A percentile compares a stretch with the other conserved stretches of the same genome.
Evolutionary conservation across 2,888 invertebrate genomes (phyloP).

Genomic region (Lypha dubia): DNA sequence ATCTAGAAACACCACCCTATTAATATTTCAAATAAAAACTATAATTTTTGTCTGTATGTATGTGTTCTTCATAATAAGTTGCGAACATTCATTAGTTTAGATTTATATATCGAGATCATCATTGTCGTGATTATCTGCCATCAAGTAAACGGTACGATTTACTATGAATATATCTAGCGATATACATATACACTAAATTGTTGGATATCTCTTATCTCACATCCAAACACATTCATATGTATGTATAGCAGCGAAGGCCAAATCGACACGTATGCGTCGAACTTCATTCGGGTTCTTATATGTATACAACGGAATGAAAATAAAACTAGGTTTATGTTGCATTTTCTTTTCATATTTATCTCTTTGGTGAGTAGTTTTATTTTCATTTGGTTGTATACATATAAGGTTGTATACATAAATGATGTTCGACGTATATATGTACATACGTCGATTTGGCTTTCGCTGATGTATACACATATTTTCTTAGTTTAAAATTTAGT

Average conservation of each 20-base stretch:
- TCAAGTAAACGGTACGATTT: constrained; percentile 65
- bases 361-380: too few relatives aligned
- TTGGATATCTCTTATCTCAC: constrained; percentile 1
- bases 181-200: constrained; percentile 53
- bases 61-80: constrained; percentile 33
- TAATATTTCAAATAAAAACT: not conserved
- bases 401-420: too few relatives aligned
- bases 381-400: too few relatives aligned
- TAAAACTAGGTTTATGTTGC: too few relatives aligned
- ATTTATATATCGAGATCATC: constrained; percentile 53
- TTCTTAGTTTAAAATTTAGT: constrained; percentile 43
- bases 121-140: constrained; percentile 57
- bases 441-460: too few relatives aligned
- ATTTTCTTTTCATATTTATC: too few relatives aligned
- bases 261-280: too few relatives aligned
- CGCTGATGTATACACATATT: too few relatives aligned
- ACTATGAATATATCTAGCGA: constrained; percentile 52
- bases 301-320: too few relatives aligned
- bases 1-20: not conserved
- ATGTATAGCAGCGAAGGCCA: too few relatives aligned
- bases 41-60: constrained; percentile 6
- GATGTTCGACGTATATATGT: too few relatives aligned
- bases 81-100: constrained; percentile 46
- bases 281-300: too few relatives aligned
- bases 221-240: not conserved